These are phyloP conservation scores for Symphodus melops DNA, from an alignment of 2,113 vertebrate genomes.

Conservation along the genomic window DNA sequence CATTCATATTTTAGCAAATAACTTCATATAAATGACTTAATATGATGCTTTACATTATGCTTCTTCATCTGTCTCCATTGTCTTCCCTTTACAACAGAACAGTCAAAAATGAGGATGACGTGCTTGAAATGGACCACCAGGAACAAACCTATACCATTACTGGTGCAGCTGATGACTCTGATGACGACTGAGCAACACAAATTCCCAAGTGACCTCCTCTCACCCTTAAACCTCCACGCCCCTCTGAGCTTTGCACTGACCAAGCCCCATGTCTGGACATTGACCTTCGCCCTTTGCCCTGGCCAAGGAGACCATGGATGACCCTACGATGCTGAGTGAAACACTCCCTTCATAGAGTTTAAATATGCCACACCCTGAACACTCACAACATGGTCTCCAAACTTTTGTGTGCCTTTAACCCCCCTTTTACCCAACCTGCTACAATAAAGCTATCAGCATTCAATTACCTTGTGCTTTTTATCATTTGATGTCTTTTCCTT, in stretches of 20 bases:
- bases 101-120: constrained; percentile 76
- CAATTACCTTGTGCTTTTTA: constrained; percentile 47
- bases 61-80: neutral
- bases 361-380: constrained; percentile 38
- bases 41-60: neutral
- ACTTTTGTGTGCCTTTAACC: constrained; percentile 52
- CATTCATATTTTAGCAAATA: neutral
- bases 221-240: constrained; percentile 58
- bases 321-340: constrained; percentile 47
- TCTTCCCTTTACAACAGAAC: constrained; percentile 58
- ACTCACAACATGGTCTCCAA: constrained; percentile 39
- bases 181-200: constrained; percentile 69
- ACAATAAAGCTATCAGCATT: constrained; percentile 81
- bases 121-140: constrained; percentile 77
- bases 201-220: constrained; percentile 62
- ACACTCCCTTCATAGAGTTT: constrained; percentile 46
- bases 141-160: constrained; percentile 81
- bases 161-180: constrained; percentile 81
- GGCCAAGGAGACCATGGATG: constrained; percentile 66
- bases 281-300: constrained; percentile 72
- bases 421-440: constrained; percentile 21
- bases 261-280: constrained; percentile 68
- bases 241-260: constrained; percentile 68
- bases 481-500: constrained; percentile 29
- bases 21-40: no score